Evolutionary conservation across 1,140 invertebrate species (phyloP).

Genomic region (Drosophila biarmipes): DNA sequence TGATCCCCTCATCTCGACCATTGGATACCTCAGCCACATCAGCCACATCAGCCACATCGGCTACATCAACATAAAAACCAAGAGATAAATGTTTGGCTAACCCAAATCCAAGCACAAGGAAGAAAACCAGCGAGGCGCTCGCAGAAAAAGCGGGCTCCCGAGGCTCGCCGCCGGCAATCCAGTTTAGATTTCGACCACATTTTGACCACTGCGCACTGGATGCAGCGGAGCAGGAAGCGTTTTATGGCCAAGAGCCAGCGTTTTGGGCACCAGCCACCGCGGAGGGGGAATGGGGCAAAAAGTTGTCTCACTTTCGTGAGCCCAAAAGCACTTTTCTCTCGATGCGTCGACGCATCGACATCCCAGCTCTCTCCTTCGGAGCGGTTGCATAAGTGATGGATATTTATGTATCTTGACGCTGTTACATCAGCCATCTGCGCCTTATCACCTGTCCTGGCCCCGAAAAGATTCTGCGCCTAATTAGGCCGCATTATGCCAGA

Average conservation of each 20-base stretch:
- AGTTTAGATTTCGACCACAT: conserved; percentile 68
- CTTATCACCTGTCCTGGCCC: neutral
- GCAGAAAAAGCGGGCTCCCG: conserved; percentile 1
- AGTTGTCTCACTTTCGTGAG: conserved; percentile 65
- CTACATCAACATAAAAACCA: conserved; percentile 26
- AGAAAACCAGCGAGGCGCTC: conserved; percentile 53
- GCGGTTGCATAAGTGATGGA: conserved; percentile 17
- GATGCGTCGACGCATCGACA: conserved; percentile 69
- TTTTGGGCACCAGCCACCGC: conserved; percentile 47
- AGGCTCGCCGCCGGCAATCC: conserved; percentile 60
- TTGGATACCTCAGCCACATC: conserved; percentile 27
- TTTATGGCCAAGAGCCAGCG: conserved; percentile 55
- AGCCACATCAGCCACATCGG: too few species aligned
- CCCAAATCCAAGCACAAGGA: conserved; percentile 74
- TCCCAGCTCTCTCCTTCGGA: conserved; percentile 13
- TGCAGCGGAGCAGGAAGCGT: conserved; percentile 68
- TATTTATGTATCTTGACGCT: conserved; percentile 46
- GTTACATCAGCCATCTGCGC: conserved; percentile 28
- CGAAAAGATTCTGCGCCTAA: conserved; percentile 55
- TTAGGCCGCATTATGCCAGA: conserved; percentile 25
- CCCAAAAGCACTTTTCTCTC: conserved; percentile 43
- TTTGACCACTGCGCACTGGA: conserved; percentile 48
- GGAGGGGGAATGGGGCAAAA: conserved; percentile 39
- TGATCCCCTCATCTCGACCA: conserved; percentile 4
- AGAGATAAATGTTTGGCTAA: conserved; percentile 68